These are phyloP conservation scores for Accipiter cooperii DNA, from an alignment of 2,113 vertebrate genomes.

Conservation along the genomic window DNA sequence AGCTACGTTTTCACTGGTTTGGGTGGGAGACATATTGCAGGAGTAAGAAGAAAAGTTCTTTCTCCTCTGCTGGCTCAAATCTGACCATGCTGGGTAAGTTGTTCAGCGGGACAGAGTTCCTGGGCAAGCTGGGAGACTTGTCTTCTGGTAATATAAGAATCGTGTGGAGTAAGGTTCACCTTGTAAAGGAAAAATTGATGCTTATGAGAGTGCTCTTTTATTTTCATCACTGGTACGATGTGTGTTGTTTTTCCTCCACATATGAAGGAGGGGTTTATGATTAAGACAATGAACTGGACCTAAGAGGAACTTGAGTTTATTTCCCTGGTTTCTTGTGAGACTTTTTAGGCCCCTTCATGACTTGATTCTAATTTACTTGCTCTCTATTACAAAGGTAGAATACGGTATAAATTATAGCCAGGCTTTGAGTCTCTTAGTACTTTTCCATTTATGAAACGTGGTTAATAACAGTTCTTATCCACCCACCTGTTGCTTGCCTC, in stretches of 20 bases:
- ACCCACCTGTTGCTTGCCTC: neutral
- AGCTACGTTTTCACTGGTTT: neutral
- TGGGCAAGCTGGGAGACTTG: neutral
- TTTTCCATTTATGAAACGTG: neutral
- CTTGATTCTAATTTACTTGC: neutral
- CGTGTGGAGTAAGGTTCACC: neutral
- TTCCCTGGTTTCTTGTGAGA: neutral
- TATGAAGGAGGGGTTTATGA: neutral
- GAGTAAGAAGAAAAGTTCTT: neutral
- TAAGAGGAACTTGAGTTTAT: neutral
- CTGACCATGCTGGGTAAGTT: neutral
- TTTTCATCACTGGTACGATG: neutral
- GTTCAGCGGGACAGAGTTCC: neutral
- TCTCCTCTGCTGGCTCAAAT: neutral
- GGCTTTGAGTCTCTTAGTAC: neutral
- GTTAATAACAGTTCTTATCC: neutral
- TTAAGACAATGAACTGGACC: neutral
- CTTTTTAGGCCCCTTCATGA: neutral
- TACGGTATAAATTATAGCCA: neutral
- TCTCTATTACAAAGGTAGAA: neutral
- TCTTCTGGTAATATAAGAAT: neutral
- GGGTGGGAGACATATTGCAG: rapidly evolving
- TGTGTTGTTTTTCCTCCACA: neutral
- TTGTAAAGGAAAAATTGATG: neutral
- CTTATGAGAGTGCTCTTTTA: neutral